Base-by-base conservation (phyloP, 2,113 vertebrate genomes). In the Oncorhynchus gorbuscha region DNA sequence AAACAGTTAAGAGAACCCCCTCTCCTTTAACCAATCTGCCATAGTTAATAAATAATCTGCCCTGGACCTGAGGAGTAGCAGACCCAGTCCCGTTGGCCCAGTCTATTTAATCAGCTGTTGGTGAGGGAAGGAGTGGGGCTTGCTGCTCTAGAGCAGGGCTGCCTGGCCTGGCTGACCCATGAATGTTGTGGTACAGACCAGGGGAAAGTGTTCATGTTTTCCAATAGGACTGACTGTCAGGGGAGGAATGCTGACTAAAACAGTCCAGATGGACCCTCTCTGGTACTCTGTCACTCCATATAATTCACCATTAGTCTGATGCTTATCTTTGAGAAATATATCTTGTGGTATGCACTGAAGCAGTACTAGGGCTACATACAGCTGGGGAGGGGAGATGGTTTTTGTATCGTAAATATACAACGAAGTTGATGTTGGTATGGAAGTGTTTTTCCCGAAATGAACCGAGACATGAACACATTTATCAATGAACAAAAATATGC, bases 81-180 rank as follows among this genome's bases (percentile, higher is more conserved):
- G 76, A 82, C 59, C 32, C 3, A n/a, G 61, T 28, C 3, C 30
- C 22, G 70, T 76, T 79, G 74, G 26, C 30, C 26, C 2, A 69
- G 76, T 81, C 74, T 79, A 81, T 86, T 88, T 81, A 82, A 87
- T 86, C 85, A 85, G 79, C 84, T 87, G 82, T 76, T 32, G 14
- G 39, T 18, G 26, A 72, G 78, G 26, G 65, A 55, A 55, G 71
- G 74, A 76, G 71, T 73, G 69, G 72, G 74, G 66, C n/a, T 62
- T 62, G 18, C 59, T 71, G 13, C 65, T 73, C 71, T 26, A 82
- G 24, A 67, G 35, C 73, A 77, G 77, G 84, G 39, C 39, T 45
- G 39, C 9, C 39, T 11, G 39, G 39, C 39, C 39, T 45, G 39
- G 48, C 71, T 65, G 71, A 83, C 77, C 77, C 73, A 55, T 78